These are phyloP conservation scores for Penaeus indicus DNA, from an alignment of 1,140 invertebrate species.

Conservation along the genomic window DNA sequence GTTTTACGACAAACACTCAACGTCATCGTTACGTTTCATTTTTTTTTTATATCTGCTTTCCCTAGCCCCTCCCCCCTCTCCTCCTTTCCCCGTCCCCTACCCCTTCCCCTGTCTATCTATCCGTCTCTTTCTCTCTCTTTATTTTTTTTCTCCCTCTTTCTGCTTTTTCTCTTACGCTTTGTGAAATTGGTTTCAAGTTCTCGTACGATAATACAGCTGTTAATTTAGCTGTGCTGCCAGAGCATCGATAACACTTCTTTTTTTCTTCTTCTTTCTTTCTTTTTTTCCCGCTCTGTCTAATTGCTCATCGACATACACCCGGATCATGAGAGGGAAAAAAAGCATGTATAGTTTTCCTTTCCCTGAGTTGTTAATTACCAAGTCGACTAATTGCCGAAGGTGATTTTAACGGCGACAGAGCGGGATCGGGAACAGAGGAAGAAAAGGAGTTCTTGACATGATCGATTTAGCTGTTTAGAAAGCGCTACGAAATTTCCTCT, in stretches of 20 bases:
- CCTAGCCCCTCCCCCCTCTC: not conserved
- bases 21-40: not conserved
- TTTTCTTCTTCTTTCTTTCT: not conserved
- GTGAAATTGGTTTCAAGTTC: not conserved
- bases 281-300: not conserved
- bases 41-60: not conserved
- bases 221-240: no score
- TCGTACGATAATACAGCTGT: not conserved
- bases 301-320: not conserved
- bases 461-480: no score
- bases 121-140: slow-evolving; percentile 2
- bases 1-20: slow-evolving; percentile 48
- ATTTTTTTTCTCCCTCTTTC: not conserved
- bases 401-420: no score
- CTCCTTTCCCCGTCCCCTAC: not conserved
- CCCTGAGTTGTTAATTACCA: no score
- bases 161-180: not conserved
- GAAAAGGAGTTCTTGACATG: no score
- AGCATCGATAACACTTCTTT: not conserved
- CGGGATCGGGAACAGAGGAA: no score
- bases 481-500: no score
- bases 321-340: no score
- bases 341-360: no score
- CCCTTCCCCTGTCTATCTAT: not conserved
- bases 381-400: no score